Conservation (phyloP, 2,888 invertebrate genomes). For the Noctuana brunneofusca region DNA sequence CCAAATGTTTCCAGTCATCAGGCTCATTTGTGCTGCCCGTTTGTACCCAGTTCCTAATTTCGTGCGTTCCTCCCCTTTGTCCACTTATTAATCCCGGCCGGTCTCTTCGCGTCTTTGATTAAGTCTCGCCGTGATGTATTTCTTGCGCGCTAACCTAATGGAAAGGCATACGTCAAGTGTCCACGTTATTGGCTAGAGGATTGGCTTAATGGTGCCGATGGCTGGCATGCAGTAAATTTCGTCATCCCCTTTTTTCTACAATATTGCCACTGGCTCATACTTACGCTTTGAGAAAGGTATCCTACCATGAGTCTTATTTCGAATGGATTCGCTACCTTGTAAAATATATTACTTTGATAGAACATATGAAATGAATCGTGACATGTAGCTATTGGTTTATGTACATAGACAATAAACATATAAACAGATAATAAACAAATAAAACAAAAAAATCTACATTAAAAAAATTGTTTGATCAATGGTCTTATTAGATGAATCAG, state of each 20-base stretch:
- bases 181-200: conserved; percentile 77
- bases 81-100: conserved; percentile 74
- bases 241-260: conserved; percentile 52
- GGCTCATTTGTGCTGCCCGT: conserved; percentile 56
- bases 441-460: neutral
- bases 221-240: conserved; percentile 60
- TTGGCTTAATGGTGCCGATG: conserved; percentile 74
- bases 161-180: conserved; percentile 80
- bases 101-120: conserved; percentile 78
- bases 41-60: conserved; percentile 43
- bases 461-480: conserved; percentile 42
- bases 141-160: conserved; percentile 78
- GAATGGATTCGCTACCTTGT: neutral
- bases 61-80: conserved; percentile 55
- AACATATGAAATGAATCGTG: no score
- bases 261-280: conserved; percentile 11
- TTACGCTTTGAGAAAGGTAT: neutral
- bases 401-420: no score
- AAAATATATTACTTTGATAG: neutral
- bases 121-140: conserved; percentile 78
- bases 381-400: no score
- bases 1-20: conserved; percentile 39
- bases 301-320: neutral
- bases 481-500: conserved; percentile 30
- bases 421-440: neutral